These are phyloP conservation scores for Procavia capensis DNA, from an alignment of 2,113 vertebrate genomes.

Conservation along the genomic window DNA sequence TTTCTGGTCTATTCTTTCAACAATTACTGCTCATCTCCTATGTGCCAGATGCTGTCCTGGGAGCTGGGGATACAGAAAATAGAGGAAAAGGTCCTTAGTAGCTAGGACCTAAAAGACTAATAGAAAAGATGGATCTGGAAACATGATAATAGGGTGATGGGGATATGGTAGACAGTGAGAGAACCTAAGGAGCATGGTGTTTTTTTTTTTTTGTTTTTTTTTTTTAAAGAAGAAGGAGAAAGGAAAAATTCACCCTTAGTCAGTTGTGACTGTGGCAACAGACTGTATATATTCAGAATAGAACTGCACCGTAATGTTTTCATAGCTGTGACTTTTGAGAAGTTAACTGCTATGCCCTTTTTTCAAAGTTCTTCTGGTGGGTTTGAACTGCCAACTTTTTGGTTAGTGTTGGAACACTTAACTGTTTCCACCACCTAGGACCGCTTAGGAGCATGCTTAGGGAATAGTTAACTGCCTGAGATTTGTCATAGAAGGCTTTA, in stretches of 20 bases:
- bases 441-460: not conserved
- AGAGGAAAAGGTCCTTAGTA: not conserved
- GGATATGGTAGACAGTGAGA: not conserved
- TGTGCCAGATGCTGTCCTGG: not conserved
- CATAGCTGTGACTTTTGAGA: not conserved
- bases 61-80: not conserved
- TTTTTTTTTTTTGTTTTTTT: not conserved
- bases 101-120: not conserved
- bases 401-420: not conserved
- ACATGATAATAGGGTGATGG: not conserved
- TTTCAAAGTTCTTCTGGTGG: not conserved
- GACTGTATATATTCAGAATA: not conserved
- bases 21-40: not conserved
- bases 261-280: not conserved
- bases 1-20: not conserved
- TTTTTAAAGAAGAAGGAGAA: too few relatives aligned
- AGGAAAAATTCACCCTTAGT: not conserved
- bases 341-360: too few relatives aligned
- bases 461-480: not conserved
- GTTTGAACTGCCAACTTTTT: not conserved
- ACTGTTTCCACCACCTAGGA: not conserved
- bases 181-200: fast-evolving
- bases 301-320: not conserved
- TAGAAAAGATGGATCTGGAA: not conserved
- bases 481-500: not conserved